A percentile compares a stretch with the other conserved stretches of the same genome.
Evolutionary conservation across 1,140 invertebrate species (phyloP).

Genomic region (Calephelis nemesis): DNA sequence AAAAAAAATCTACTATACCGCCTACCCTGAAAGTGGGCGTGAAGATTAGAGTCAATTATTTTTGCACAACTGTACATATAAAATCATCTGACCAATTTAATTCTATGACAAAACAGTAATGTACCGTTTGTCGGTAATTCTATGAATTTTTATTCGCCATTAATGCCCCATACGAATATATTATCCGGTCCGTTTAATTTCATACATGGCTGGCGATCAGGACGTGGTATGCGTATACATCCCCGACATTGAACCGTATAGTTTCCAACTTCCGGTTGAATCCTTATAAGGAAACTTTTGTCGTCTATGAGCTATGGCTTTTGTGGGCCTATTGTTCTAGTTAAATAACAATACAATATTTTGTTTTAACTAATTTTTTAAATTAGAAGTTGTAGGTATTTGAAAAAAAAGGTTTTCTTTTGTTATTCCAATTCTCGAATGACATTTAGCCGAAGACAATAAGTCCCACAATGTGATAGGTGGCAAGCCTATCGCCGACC

Average conservation of each 20-base stretch:
- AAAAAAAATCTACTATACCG: too few species aligned
- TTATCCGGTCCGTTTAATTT: constrained; percentile 58
- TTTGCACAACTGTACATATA: not conserved
- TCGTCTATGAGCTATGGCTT: not conserved
- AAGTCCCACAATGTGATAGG: too few species aligned
- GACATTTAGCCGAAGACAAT: too few species aligned
- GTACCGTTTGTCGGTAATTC: constrained; percentile 44
- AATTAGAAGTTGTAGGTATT: too few species aligned
- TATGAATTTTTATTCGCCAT: constrained; percentile 68
- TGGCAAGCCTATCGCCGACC: too few species aligned
- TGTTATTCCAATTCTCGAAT: too few species aligned
- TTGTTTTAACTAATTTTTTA: too few species aligned
- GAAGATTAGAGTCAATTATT: too few species aligned
- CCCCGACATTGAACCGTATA: constrained; percentile 24
- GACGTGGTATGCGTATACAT: constrained; percentile 36
- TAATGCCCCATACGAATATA: constrained; percentile 48
- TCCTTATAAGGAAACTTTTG: constrained; percentile 11
- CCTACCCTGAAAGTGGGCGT: too few species aligned
- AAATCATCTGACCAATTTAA: not conserved
- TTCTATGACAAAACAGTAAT: constrained; percentile 32
- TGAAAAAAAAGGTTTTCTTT: too few species aligned
- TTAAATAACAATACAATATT: too few species aligned
- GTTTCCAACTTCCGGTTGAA: constrained; percentile 7
- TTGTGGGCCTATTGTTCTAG: not conserved
- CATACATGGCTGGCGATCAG: constrained; percentile 35